Evolutionary conservation across 2,888 invertebrate genomes (phyloP).

Genomic region (Cephus spinipes): DNA sequence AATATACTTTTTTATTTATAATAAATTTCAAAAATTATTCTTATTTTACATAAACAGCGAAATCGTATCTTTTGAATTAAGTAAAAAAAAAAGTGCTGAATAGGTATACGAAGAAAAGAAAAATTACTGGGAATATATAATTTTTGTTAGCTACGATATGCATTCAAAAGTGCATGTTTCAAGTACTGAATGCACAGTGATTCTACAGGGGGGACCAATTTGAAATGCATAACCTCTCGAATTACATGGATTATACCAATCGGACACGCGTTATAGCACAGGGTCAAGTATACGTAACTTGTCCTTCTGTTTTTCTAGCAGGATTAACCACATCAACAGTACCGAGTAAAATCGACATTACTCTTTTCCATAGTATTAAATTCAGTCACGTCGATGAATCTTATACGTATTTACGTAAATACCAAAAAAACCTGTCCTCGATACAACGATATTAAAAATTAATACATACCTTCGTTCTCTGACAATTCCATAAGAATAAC

Average conservation of each 20-base stretch:
- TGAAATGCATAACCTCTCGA: constrained; percentile 22
- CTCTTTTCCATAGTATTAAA: neutral
- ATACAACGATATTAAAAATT: neutral
- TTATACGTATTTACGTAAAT: neutral
- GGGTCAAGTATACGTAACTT: neutral
- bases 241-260: constrained; percentile 33
- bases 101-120: no score
- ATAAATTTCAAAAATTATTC: neutral
- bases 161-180: constrained; percentile 22
- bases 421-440: no score
- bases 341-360: neutral
- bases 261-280: constrained; percentile 11
- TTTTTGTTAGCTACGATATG: constrained; percentile 12
- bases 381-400: neutral
- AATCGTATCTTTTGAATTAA: neutral
- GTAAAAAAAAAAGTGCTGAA: neutral
- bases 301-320: neutral
- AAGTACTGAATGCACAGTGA: constrained; percentile 8
- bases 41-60: neutral
- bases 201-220: constrained; percentile 17
- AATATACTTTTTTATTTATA: neutral
- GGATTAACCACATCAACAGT: neutral
- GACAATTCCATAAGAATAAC: neutral
- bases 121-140: neutral
- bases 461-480: neutral